Conservation (phyloP, 2,888 invertebrate species). For the Micropterix aruncella region DNA sequence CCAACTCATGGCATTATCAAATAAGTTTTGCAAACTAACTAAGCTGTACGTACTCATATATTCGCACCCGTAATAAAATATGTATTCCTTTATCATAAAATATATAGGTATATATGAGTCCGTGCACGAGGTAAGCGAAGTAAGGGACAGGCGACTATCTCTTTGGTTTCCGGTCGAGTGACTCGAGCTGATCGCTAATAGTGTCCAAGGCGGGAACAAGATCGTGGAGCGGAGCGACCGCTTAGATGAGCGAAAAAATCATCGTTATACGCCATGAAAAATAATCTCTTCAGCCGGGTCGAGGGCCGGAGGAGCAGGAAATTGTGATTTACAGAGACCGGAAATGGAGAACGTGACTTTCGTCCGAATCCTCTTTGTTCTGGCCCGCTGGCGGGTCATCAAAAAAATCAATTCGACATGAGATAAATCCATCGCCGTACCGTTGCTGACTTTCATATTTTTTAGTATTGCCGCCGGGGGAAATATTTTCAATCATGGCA, state of each 20-base stretch:
- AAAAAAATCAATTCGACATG: neutral
- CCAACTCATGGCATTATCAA: too few relatives aligned
- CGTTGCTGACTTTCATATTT: too few relatives aligned
- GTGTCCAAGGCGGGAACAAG: neutral
- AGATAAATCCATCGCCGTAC: too few relatives aligned
- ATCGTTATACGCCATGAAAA: neutral
- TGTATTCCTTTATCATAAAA: too few relatives aligned
- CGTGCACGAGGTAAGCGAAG: too few relatives aligned
- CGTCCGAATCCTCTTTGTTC: neutral
- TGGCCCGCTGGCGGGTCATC: neutral
- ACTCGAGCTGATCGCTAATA: neutral
- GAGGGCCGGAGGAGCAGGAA: neutral
- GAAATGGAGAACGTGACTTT: neutral
- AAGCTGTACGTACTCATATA: too few relatives aligned
- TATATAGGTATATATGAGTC: too few relatives aligned
- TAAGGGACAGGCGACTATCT: too few relatives aligned
- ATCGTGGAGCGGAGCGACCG: neutral
- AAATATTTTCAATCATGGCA: too few relatives aligned
- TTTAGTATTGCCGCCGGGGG: too few relatives aligned
- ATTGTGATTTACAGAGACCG: neutral
- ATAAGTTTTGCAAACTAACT: too few relatives aligned
- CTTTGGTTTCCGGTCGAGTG: neutral
- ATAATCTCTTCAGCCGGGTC: neutral
- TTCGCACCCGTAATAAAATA: too few relatives aligned
- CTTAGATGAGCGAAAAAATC: neutral